phyloP scores from a whole-genome alignment of 2,888 invertebrate species.

The Rhaphigaster nebulosa region DNA sequence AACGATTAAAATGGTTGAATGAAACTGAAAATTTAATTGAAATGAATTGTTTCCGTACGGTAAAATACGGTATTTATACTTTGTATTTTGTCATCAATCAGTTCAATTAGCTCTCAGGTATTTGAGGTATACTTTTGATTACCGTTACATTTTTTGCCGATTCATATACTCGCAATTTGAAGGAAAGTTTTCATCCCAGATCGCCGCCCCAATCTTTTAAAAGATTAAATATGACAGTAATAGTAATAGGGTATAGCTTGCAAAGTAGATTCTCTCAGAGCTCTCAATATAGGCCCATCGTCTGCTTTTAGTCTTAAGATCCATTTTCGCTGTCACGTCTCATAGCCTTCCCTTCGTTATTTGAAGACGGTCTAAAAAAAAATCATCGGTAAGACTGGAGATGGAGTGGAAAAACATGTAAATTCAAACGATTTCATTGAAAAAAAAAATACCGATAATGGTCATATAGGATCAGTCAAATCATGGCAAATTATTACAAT shows the following conservation, averaged over 20 bases:
- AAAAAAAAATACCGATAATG: background rate
- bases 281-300: background rate
- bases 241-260: background rate
- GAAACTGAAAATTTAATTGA: too few species aligned
- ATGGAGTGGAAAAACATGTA: background rate
- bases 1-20: too few species aligned
- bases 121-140: too few species aligned
- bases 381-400: background rate
- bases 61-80: too few species aligned
- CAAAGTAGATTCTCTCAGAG: background rate
- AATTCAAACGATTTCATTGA: background rate
- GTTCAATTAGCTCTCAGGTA: too few species aligned
- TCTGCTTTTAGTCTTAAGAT: background rate
- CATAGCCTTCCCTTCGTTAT: background rate
- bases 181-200: background rate
- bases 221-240: background rate
- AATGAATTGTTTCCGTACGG: too few species aligned
- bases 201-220: background rate
- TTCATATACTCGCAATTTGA: too few species aligned
- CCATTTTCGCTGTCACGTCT: slow-evolving; percentile 3
- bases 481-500: too few species aligned
- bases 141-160: too few species aligned
- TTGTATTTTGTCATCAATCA: too few species aligned
- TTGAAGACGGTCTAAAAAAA: background rate
- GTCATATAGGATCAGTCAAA: too few species aligned